Evolutionary conservation across 2,113 vertebrate species (phyloP), one percentile per base, ranked within the genome.

Genomic region (Sebastes schlegelii): DNA sequence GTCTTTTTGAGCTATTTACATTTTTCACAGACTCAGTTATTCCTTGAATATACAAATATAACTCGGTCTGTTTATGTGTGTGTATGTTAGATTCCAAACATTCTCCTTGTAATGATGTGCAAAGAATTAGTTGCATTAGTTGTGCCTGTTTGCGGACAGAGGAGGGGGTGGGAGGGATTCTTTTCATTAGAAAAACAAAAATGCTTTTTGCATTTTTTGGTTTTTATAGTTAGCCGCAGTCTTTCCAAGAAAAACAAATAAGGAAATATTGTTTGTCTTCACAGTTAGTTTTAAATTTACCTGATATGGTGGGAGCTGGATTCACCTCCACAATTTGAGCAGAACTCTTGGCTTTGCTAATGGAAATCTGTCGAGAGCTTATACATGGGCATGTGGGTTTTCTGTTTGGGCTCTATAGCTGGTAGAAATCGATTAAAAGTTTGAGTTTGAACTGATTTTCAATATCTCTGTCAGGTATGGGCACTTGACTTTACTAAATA

Each of bases 1-100:
- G 72, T 92, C 89, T 86, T 91, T 90, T 89, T 75, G 82, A 86
- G 83, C 79, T 92, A 89, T 95, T 94, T 93, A 95, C 89, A 92
- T 94, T 94, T 94, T 91, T 92, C 55, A 71, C 79, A 88, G 86
- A 86, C 68, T 68, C 72, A 88, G 90, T 91, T 94, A 91, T 93
- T 92, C 77, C 79, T 72, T 91, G 77, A 82, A 84, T 91, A 89
- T 84, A 93, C 90, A 93, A 92, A 92, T 90, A 91, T 80, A 84
- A 79, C 89, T 88, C 80, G 12, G 54, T 67, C 79, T 94, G 89
- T 94, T 94, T 94, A 94, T 84, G 79, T 90, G 90, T 88, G 90
- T 88, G 86, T 90, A 86, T 90, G 89, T 90, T 91, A 79, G 74
- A 93, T 92, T 93, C 80, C 85, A 80, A 89, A 86, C 75, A 87